Percentiles rank a stretch among this genome's conserved stretches.
Evolutionary conservation across 2,113 vertebrate genomes (phyloP).

Genomic region (Epinephelus fuscoguttatus): DNA sequence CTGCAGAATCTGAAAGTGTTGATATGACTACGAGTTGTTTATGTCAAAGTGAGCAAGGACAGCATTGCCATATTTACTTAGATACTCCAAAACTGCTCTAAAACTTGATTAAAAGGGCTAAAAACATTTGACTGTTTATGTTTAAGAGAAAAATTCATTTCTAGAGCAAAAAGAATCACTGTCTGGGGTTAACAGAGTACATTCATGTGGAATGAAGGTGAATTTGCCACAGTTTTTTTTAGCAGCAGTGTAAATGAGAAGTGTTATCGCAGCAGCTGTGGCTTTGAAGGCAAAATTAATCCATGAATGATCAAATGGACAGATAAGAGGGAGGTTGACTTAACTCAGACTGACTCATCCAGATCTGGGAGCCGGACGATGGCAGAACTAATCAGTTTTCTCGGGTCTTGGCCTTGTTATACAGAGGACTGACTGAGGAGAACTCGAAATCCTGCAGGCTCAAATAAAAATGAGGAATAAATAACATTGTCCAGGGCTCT

Average conservation of each 20-base stretch:
- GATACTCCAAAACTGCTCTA: not conserved
- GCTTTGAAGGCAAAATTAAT: conserved; percentile 54
- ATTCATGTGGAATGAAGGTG: not conserved
- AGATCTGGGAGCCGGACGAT: conserved; percentile 35
- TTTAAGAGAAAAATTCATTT: conserved; percentile 15
- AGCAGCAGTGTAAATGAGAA: conserved; percentile 5
- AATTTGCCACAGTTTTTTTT: not conserved
- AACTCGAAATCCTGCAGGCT: conserved; percentile 41
- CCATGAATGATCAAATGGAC: conserved; percentile 39
- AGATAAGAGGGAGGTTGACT: conserved; percentile 37
- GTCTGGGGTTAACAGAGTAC: not conserved
- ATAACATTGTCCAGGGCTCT: conserved; percentile 7
- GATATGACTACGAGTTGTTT: conserved; percentile 16
- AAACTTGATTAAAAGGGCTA: not conserved
- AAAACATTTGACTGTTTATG: conserved; percentile 23
- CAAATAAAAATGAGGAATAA: conserved; percentile 27
- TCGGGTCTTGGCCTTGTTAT: conserved; percentile 44
- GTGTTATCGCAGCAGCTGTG: conserved; percentile 12
- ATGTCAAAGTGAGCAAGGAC: conserved; percentile 4
- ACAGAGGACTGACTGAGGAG: conserved; percentile 28
- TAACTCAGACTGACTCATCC: conserved; percentile 33
- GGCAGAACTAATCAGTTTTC: conserved; percentile 49
- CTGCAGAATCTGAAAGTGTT: not conserved
- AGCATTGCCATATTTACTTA: not conserved
- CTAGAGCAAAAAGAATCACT: not conserved